Evolutionary conservation across 2,888 invertebrate species (phyloP), one percentile per base, ranked within the genome.

Genomic region (Eretmocerus hayati): DNA sequence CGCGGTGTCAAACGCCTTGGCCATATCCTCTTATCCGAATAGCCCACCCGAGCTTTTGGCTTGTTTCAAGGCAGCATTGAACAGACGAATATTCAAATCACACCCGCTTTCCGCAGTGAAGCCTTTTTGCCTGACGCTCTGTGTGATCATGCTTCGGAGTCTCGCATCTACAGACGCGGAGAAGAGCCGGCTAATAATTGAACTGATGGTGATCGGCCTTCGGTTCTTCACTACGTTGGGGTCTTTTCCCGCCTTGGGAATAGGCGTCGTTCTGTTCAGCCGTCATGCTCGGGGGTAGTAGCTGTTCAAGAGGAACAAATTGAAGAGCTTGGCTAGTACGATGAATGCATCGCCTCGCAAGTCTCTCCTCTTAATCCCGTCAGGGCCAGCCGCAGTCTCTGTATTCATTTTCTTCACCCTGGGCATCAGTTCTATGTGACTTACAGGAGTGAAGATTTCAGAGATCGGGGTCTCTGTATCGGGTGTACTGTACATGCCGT

Each of bases 181-280:
- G 38, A 60, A 68, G 4, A 61, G 9, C 16, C 65, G 46, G 30
- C 61, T 59, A 1, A 68, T 36, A 4, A 69, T 32, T 0, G 63
- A 66, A 4, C 58, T 40, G 1, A 69, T 61, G 1, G 65, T 70
- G 0, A 68, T 59, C 0, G 66, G 66, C 1, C 66, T 42, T 52
- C 64, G 69, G 48, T 62, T 67, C 8, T 49, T 61, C 1, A 56
- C 56, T 16, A 54, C 46, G 0, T 4, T 23, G 0, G 39, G n/a
- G 46, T 67, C 64, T 35, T 67, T 66, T 0, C 63, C 64, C 8
- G 57, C 56, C 43, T 69, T 68, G 0, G 59, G 63, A 0, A 70
- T 53, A 1, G 67, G 51, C 0, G 59, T 60, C 0, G 67, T 69
- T 13, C 65, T 54, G 42, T 66, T 68, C 31, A 11, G 45, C 19